Evolutionary conservation across 2,797 vertebrate species (phyloP), one percentile per base, ranked within the genome.

Genomic region (Leucoraja ocellata): DNA sequence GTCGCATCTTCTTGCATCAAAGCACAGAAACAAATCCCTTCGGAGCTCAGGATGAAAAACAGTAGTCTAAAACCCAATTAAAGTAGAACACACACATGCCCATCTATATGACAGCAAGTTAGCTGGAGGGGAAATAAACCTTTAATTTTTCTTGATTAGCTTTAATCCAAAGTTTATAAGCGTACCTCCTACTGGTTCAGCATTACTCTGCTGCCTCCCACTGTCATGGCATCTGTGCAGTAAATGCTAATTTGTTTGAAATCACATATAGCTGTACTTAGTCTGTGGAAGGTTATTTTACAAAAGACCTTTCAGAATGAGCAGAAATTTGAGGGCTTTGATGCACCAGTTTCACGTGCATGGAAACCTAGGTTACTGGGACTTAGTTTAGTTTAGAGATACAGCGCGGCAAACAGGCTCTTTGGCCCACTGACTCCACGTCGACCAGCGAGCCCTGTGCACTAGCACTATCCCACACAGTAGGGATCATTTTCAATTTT

Each of bases 231-330:
- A 86, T 32, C 84, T 68, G n/a, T 21, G 63, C 63, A 88, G 32
- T 88, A 88, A 88, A 32, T 65, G 84, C 28, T 61, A 88, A 88
- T 88, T 88, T 65, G 84, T 65, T 61, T 36, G 28, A 88, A 65
- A 88, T 88, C 84, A 65, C 84, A 65, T 16, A 16, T n/a, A 32
- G 0, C 58, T 32, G 61, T 25, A 61, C 54, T 84, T 58, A 61
- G 1, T 2, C 14, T 65, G 28, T 13, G 11, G 16, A 65, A n/a
- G 58, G 84, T 32, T n/a, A 88, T n/a, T 88, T 88, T 88, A 65
- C 63, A 13, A 65, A 16, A 16, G 61, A 88, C 61, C 61, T n/a
- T 73, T 65, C 18, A 36, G 2, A 16, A 32, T 13, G 28, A 88
- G n/a, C n/a, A 65, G 61, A 65, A 65, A 32, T 32, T 54, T 73